Percentiles rank a stretch among this genome's conserved stretches.
Evolutionary conservation across 1,140 invertebrate species (phyloP).

Genomic region (Hyphantria cunea): DNA sequence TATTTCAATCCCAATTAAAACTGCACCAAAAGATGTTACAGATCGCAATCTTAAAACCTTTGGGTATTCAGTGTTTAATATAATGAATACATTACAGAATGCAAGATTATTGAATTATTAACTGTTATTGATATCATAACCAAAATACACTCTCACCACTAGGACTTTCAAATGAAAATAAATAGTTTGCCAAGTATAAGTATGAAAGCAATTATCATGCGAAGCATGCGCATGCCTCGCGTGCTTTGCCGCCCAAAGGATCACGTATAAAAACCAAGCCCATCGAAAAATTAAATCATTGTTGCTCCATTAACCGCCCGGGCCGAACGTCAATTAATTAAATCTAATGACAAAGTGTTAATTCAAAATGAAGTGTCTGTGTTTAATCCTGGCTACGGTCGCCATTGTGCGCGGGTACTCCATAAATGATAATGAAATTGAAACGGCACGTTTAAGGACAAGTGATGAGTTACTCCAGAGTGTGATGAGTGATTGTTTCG

Average conservation of each 20-base stretch:
- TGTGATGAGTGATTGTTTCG: conserved; percentile 88
- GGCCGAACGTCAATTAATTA: conserved; percentile 73
- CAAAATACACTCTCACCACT: conserved; percentile 70
- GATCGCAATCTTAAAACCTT: no score
- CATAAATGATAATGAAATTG: conserved; percentile 80
- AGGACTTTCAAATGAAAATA: conserved; percentile 79
- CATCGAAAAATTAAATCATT: conserved; percentile 82
- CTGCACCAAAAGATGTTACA: no score
- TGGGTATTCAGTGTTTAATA: no score
- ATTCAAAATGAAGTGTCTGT: conserved; percentile 73
- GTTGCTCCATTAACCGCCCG: conserved; percentile 76
- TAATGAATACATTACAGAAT: no score
- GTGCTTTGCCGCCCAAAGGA: conserved; percentile 76
- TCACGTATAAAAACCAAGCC: conserved; percentile 82
- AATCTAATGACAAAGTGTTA: conserved; percentile 76
- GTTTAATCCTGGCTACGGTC: conserved; percentile 70
- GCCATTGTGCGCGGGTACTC: conserved; percentile 77
- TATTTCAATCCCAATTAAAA: no score
- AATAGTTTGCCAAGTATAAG: conserved; percentile 76
- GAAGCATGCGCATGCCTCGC: conserved; percentile 54
- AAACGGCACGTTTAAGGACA: conserved; percentile 82
- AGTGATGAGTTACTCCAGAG: conserved; percentile 87
- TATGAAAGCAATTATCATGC: conserved; percentile 68
- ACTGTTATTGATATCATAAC: conserved; percentile 43
- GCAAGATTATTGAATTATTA: no score